Conservation (phyloP, 2,888 invertebrate species). For the Conchocele bisecta region DNA sequence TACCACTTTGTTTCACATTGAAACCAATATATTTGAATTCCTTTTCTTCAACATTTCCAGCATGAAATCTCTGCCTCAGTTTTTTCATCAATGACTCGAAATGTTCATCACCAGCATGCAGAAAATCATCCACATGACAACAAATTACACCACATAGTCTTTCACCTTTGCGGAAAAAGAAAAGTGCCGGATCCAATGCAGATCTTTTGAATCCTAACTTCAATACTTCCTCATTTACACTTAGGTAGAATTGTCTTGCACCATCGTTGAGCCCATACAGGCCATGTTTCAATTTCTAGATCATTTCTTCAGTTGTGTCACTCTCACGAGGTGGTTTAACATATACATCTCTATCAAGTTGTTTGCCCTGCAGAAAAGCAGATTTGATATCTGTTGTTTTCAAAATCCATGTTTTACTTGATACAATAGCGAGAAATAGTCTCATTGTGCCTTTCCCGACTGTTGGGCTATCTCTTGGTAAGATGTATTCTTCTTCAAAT, state of each 20-base stretch:
- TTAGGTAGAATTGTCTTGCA: conserved; percentile 56
- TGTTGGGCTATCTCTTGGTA: conserved; percentile 27
- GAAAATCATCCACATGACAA: conserved; percentile 62
- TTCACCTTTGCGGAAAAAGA: conserved; percentile 30
- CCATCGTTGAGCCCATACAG: conserved; percentile 59
- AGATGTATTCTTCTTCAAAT: conserved; percentile 28
- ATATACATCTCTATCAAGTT: conserved; percentile 45
- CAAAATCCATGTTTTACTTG: conserved; percentile 40
- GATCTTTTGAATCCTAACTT: conserved; percentile 47
- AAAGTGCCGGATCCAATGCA: conserved; percentile 56
- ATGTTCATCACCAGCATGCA: conserved; percentile 49
- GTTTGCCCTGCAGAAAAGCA: conserved; percentile 59
- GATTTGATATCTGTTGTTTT: conserved; percentile 62
- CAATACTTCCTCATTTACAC: conserved; percentile 47
- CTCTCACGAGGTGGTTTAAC: conserved; percentile 48
- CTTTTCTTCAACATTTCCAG: conserved; percentile 45
- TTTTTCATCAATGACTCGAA: conserved; percentile 38
- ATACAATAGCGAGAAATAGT: conserved; percentile 22
- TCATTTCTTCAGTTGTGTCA: neutral
- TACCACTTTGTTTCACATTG: conserved; percentile 14
- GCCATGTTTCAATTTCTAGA: conserved; percentile 58
- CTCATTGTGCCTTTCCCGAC: conserved; percentile 35
- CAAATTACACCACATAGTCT: conserved; percentile 40
- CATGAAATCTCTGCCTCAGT: conserved; percentile 36
- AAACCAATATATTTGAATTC: conserved; percentile 52